phyloP scores from a whole-genome alignment of 2,888 invertebrate genomes.

The Carabus problematicus region DNA sequence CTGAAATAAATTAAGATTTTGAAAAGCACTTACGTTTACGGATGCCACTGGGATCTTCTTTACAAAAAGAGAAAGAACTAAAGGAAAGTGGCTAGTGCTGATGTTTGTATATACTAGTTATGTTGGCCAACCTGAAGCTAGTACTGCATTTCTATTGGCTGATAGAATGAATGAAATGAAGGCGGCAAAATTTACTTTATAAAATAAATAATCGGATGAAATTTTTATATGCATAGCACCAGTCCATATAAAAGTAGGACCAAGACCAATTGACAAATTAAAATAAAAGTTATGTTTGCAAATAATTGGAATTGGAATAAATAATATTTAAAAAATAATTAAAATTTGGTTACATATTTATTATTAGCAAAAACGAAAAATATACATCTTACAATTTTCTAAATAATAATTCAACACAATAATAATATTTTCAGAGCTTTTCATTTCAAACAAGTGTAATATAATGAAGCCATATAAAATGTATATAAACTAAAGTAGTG shows the following conservation, averaged over 20 bases:
- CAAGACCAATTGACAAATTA: background rate
- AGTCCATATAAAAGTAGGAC: background rate
- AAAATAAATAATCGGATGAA: no score
- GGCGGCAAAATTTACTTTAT: background rate
- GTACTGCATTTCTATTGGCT: conserved; percentile 3
- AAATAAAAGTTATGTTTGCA: background rate
- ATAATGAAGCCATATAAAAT: conserved; percentile 17
- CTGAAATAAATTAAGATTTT: conserved; percentile 45
- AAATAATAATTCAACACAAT: conserved; percentile 47
- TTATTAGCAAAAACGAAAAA: conserved; percentile 50
- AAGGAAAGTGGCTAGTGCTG: background rate
- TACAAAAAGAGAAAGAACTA: conserved; percentile 25
- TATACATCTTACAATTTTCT: conserved; percentile 49
- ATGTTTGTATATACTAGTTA: background rate
- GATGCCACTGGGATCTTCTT: conserved; percentile 77
- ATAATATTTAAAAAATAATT: conserved; percentile 32
- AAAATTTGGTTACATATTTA: conserved; percentile 46
- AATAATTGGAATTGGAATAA: background rate
- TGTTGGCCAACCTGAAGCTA: conserved; percentile 12
- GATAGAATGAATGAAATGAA: conserved; percentile 1
- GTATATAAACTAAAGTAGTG: conserved; percentile 17
- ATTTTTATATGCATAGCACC: no score
- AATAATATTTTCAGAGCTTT: conserved; percentile 31
- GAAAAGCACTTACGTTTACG: conserved; percentile 70
- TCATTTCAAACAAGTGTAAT: conserved; percentile 4